These are phyloP conservation scores for Podarcis siculus DNA, from an alignment of 2,797 vertebrate species.

Conservation along the genomic window DNA sequence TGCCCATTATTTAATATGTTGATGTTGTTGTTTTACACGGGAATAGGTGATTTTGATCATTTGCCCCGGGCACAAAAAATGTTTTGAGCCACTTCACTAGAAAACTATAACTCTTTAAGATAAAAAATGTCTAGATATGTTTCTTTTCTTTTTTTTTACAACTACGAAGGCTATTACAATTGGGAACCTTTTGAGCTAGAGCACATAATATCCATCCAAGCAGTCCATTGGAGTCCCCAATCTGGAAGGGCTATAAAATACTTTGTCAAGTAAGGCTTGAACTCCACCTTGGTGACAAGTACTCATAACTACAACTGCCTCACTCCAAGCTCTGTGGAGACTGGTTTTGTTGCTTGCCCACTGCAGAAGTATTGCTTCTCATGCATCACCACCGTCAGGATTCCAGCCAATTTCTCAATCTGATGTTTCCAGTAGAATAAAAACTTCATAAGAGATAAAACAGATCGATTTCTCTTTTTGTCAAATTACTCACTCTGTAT, in stretches of 20 bases:
- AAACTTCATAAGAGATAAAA: constrained; percentile 31
- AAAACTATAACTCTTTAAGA: constrained; percentile 27
- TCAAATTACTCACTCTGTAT: constrained; percentile 3
- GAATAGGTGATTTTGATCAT: not conserved
- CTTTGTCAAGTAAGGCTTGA: not conserved
- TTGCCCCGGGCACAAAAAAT: not conserved
- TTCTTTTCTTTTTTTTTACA: constrained; percentile 25
- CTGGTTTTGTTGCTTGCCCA: not conserved
- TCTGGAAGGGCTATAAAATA: not conserved
- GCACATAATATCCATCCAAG: not conserved
- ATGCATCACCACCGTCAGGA: not conserved
- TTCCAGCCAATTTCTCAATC: constrained; percentile 33
- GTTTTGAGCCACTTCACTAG: not conserved
- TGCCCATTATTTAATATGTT: not conserved
- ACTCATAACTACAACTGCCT: not conserved
- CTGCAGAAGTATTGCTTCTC: not conserved
- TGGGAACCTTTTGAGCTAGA: not conserved
- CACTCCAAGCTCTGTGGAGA: not conserved
- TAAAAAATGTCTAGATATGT: constrained; percentile 1
- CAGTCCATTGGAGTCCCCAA: not conserved
- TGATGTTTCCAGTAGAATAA: constrained; percentile 30
- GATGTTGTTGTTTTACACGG: not conserved
- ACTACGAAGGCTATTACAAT: rapidly evolving
- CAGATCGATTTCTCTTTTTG: not conserved
- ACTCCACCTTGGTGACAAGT: not conserved